Conservation (phyloP, 2,888 invertebrate genomes). For the Magallana nippona region DNA sequence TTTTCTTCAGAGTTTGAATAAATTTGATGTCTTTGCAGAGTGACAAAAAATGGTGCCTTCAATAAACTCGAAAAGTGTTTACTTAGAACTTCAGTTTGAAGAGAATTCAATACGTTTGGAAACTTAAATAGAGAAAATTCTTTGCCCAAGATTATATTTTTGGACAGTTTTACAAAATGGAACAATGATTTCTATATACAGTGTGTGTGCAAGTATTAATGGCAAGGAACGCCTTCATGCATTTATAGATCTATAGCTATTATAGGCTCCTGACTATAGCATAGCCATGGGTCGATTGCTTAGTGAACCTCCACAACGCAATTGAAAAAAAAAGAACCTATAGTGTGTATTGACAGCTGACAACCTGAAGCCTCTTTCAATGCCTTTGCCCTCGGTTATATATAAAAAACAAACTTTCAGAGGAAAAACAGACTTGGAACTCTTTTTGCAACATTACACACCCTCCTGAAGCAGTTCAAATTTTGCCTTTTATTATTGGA, state of each 20-base stretch:
- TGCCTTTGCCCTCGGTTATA: neutral
- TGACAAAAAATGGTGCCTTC: neutral
- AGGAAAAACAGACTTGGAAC: too few species aligned
- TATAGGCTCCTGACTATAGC: neutral
- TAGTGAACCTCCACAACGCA: neutral
- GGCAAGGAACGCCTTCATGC: neutral
- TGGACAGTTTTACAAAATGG: neutral
- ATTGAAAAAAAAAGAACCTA: conserved; percentile 25
- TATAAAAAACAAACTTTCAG: too few species aligned
- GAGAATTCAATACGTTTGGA: neutral
- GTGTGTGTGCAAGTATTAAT: neutral
- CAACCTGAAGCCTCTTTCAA: neutral
- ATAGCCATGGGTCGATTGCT: conserved; percentile 1
- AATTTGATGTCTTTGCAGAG: neutral
- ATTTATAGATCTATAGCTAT: neutral
- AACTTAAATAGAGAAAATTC: neutral
- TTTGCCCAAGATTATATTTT: neutral
- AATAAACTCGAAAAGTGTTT: neutral
- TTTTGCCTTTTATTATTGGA: too few species aligned
- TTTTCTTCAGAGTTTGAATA: neutral
- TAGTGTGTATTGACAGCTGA: conserved; percentile 6
- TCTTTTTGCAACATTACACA: too few species aligned
- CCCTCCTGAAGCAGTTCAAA: too few species aligned
- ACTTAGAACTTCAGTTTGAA: neutral
- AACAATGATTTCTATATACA: conserved; percentile 13